These are phyloP conservation scores for Zoanthus sociatus DNA, from an alignment of 92 coral and sea anemone species.

Conservation along the genomic window DNA sequence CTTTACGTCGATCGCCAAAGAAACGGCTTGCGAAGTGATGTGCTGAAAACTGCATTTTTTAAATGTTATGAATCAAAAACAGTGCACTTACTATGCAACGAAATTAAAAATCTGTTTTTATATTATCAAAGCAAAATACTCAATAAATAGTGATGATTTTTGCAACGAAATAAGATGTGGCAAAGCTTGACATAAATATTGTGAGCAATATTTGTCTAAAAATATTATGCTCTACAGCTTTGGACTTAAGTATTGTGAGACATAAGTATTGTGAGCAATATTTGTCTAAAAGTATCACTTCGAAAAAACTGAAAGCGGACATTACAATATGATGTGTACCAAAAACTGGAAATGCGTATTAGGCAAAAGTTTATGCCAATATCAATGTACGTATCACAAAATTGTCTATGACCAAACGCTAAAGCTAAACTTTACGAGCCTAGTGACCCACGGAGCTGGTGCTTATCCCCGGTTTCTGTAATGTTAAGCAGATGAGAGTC, in stretches of 20 bases:
- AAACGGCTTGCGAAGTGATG: not conserved
- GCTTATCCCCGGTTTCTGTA: too few relatives aligned
- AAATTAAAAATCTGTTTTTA: not conserved
- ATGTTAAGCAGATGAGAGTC: too few relatives aligned
- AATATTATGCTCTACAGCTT: not conserved
- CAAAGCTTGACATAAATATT: not conserved
- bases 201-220: too few relatives aligned
- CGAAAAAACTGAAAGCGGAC: not conserved
- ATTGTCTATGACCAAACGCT: too few relatives aligned
- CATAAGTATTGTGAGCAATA: not conserved
- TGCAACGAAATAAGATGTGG: not conserved
- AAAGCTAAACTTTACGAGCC: too few relatives aligned
- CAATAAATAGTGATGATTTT: not conserved
- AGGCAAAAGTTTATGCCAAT: too few relatives aligned
- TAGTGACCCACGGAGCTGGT: too few relatives aligned
- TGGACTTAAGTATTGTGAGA: too few relatives aligned
- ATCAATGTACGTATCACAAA: too few relatives aligned
- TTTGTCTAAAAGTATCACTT: not conserved
- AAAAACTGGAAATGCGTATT: too few relatives aligned
- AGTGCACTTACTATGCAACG: not conserved
- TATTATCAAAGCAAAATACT: not conserved
- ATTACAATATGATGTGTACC: not conserved
- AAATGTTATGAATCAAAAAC: not conserved
- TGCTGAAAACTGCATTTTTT: not conserved
- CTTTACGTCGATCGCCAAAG: not conserved